Base-by-base conservation (phyloP, 2,797 vertebrate species). In the Schizopygopsis pylzovi region DNA sequence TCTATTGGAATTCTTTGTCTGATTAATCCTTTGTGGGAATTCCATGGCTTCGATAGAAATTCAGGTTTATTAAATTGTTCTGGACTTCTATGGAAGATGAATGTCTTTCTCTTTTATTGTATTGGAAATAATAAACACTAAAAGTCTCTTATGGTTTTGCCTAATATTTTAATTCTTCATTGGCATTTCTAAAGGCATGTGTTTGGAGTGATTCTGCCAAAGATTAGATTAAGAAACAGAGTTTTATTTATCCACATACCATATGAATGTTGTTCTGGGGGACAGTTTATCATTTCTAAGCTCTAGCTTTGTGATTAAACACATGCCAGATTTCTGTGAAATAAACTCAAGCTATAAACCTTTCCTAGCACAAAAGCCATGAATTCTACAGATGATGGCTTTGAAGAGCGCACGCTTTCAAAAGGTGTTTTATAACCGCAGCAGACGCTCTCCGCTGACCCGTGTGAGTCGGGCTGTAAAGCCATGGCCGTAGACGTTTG, bases 1-100 rank as follows among this genome's bases (percentile, higher is more conserved):
- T 83, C 16, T 45, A 78, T 80, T 88, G 85, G 79, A 89, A 90
- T 87, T 85, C 88, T 87, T 87, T 88, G 76, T 87, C 22, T 49
- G 61, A 84, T 86, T 37, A 82, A 77, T 63, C 67, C 54, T 84
- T 76, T 54, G 77, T 81, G 49, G 61, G 43, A 84, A 80, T 83
- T 81, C 72, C 71, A 52, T 59, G 28, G 8, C 72, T 82, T 78
- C 70, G 52, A 59, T 33, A 13, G 9, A 52, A 15, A 61, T 85
- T 68, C 78, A 33, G 77, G 61, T 72, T 85, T 76, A 75, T 61
- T 81, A 49, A 61, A 70, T 56, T 12, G 54, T 81, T 65, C 47
- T 81, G 13, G 65, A 52, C 45, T 13, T 20, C 28, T 1, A 4
- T 76, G 33, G 3, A 76, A 56, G n/a, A 25, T 80, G 39, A 22